Evolutionary conservation across 1,140 invertebrate genomes (phyloP).

Genomic region (Hesperophylax magnus): DNA sequence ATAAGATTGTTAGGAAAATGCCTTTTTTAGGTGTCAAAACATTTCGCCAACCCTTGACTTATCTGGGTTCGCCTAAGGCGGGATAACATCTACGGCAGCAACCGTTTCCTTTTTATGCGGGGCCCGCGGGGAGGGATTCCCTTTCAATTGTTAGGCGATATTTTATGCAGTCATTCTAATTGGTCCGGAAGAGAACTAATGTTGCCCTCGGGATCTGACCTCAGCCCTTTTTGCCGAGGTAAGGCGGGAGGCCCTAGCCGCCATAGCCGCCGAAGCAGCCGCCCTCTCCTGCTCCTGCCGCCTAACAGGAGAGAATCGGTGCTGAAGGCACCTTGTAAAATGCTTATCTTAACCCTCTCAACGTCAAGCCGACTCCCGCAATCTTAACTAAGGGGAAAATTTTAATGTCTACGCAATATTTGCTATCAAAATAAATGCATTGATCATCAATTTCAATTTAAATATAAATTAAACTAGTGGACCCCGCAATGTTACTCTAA

Average conservation of each 20-base stretch:
- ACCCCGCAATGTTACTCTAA: too few species aligned
- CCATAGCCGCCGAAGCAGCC: not conserved
- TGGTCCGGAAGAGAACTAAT: slow-evolving; percentile 57
- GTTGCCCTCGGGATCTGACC: slow-evolving; percentile 47
- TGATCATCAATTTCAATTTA: too few species aligned
- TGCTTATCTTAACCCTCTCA: too few species aligned
- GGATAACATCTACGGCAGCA: not conserved
- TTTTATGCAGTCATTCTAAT: slow-evolving; percentile 58
- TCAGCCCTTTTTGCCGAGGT: slow-evolving; percentile 50
- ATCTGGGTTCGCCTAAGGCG: not conserved
- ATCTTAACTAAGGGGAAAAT: too few species aligned
- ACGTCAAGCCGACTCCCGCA: too few species aligned
- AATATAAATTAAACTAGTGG: too few species aligned
- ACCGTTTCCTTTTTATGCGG: slow-evolving; percentile 36
- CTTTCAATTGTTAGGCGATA: slow-evolving; percentile 58
- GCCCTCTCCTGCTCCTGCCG: not conserved
- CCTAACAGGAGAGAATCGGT: too few species aligned
- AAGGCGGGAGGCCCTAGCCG: not conserved
- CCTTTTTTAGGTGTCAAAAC: too few species aligned
- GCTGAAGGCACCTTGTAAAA: too few species aligned
- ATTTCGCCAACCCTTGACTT: not conserved
- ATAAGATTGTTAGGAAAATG: too few species aligned
- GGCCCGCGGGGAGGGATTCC: slow-evolving; percentile 47
- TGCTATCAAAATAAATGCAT: too few species aligned
- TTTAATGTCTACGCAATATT: too few species aligned